Base-by-base conservation (phyloP, 30 jellyfish, hydroid and myxozoan species). In the Aurelia sp. region DNA sequence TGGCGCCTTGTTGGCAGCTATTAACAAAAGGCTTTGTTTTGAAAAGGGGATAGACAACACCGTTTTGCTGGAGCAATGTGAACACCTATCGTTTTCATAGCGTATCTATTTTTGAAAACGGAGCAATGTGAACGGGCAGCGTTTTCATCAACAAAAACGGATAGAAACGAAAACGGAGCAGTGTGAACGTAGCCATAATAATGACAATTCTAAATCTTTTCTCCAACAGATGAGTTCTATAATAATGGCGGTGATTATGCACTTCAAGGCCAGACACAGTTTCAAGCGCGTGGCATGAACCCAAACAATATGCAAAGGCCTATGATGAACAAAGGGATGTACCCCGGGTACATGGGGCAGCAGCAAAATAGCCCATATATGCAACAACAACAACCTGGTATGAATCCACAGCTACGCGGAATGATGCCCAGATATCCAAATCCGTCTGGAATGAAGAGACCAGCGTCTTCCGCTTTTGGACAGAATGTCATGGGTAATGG, bases 241-340 rank as follows among this genome's bases (percentile, higher is more conserved):
- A 82, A 82, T 68, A 92, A 89, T 65, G 76, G 81, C 13, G 98
- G 94, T 22, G 98, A 89, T 17, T 94, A 94, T 64, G 97, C 96
- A 19, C 81, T 94, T 62, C 99, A 94, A 82, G 99, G 99, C 1
- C 97, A 94, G 79, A 86, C 99, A 18, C 97, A 94, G 80, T 89
- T 94, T 73, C 99, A 94, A 58, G 97, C 99, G 9, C 81, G 99
- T 11, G 97, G 99, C 6, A 90, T 95, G 80, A 87, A 72, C 80
- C 84, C 90, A 19, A 76, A 78, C 82, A 61, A 61, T 47, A 74
- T 86, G 68, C 96, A 81, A 62, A 64, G 97, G 48, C 94, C 93
- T 52, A 76, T 89, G 82, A 71, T 88, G 89, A 89, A 84, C 69
- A 89, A 88, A 78, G 96, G 92, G n/a, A 80, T 89, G 92, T 89